These are phyloP conservation scores for Strigamia maritima DNA, from an alignment of 2,888 invertebrate species.

Conservation along the genomic window DNA sequence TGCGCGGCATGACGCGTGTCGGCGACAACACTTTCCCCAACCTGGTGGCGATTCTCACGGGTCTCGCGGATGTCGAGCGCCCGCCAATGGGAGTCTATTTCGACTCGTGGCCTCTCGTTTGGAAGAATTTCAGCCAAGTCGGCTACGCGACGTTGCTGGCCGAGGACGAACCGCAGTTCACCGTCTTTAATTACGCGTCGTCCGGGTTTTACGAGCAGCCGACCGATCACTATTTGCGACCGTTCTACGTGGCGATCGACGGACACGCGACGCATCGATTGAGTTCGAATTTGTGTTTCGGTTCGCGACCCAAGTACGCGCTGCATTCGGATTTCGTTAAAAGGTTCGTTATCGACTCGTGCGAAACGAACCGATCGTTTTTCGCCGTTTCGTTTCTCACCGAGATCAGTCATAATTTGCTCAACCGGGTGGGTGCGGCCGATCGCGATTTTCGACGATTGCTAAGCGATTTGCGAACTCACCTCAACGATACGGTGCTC, in stretches of 20 bases:
- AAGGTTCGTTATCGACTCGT: constrained; percentile 49
- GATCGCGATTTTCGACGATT: constrained; percentile 51
- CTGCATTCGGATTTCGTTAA: constrained; percentile 48
- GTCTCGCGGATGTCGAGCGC: not conserved
- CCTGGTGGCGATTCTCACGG: constrained; percentile 73
- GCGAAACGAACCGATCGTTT: constrained; percentile 47
- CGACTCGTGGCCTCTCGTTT: constrained; percentile 77
- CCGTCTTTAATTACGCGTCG: constrained; percentile 75
- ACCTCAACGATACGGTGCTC: constrained; percentile 43
- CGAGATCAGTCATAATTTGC: constrained; percentile 71
- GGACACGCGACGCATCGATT: constrained; percentile 43
- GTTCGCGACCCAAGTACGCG: constrained; percentile 45
- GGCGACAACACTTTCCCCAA: constrained; percentile 94
- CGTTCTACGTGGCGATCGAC: constrained; percentile 68
- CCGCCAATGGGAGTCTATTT: constrained; percentile 56
- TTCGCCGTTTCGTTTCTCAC: constrained; percentile 52
- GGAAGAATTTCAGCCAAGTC: constrained; percentile 70
- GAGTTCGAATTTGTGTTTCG: constrained; percentile 45
- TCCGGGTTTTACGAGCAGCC: constrained; percentile 74
- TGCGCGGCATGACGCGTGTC: constrained; percentile 87
- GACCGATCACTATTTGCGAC: constrained; percentile 78
- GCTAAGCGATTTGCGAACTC: constrained; percentile 44
- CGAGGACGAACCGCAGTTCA: constrained; percentile 76
- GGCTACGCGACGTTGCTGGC: constrained; percentile 76
- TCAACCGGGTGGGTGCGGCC: constrained; percentile 61